Conservation (phyloP, 2,113 vertebrate species). For the Ophiodon elongatus region DNA sequence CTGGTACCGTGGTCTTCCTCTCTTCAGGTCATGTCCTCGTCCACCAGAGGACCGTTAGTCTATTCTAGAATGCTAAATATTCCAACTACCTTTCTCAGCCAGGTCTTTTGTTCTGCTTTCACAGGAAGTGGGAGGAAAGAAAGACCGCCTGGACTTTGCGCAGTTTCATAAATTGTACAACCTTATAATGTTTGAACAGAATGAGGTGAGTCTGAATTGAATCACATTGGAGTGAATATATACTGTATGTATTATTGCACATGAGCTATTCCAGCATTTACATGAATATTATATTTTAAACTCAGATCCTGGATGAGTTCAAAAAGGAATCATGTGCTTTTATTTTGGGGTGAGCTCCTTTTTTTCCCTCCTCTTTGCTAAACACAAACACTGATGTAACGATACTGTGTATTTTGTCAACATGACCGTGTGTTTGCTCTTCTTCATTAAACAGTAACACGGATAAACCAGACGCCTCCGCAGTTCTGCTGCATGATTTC, state of each 20-base stretch:
- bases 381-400: neutral
- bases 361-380: neutral
- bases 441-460: constrained; percentile 85
- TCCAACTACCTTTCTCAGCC: neutral
- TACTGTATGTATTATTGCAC: neutral
- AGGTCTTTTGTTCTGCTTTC: constrained; percentile 18
- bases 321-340: constrained; percentile 94
- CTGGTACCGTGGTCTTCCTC: constrained; percentile 77
- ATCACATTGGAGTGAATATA: neutral
- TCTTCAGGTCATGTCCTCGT: neutral
- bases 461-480: constrained; percentile 91
- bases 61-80: neutral
- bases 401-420: neutral
- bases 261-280: neutral
- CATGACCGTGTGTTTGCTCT: neutral
- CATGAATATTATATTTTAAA: neutral
- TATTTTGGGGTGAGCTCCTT: constrained; percentile 91
- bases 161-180: constrained; percentile 98
- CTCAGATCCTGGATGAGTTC: constrained; percentile 95
- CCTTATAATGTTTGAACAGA: constrained; percentile 97
- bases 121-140: constrained; percentile 91
- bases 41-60: neutral
- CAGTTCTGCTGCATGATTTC: constrained; percentile 92
- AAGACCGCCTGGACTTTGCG: constrained; percentile 94
- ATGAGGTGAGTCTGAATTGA: constrained; percentile 81